Conservation (phyloP, 1,140 invertebrate species). For the Eueides isabella region DNA sequence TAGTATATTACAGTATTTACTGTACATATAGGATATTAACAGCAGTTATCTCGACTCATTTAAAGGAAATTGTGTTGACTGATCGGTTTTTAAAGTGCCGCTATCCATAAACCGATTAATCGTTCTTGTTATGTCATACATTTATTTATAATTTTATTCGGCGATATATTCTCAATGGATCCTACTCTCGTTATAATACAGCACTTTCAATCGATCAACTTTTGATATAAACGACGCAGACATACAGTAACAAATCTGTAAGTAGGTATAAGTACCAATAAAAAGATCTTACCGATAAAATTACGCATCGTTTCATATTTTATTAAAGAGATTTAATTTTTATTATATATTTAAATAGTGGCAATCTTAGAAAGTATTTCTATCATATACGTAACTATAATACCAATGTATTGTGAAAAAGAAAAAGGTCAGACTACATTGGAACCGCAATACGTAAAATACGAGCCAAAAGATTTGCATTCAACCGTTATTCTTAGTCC, state of each 20-base stretch:
- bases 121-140: neutral
- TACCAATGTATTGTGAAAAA: too few relatives aligned
- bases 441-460: neutral
- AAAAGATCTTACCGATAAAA: neutral
- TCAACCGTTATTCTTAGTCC: constrained; percentile 11
- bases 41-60: neutral
- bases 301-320: too few relatives aligned
- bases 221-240: neutral
- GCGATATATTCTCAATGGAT: neutral
- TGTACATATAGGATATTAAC: neutral
- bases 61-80: neutral
- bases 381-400: neutral
- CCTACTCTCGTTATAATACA: neutral
- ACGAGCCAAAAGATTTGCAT: constrained; percentile 13
- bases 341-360: too few relatives aligned
- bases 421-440: neutral
- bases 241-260: neutral
- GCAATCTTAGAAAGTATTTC: too few relatives aligned
- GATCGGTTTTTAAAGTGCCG: neutral
- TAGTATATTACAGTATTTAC: too few relatives aligned
- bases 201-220: neutral
- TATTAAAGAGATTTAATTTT: too few relatives aligned
- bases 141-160: neutral
- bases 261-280: neutral
- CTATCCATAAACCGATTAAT: neutral